phyloP scores from a whole-genome alignment of 1,140 invertebrate genomes.

The Linepithema humile region DNA sequence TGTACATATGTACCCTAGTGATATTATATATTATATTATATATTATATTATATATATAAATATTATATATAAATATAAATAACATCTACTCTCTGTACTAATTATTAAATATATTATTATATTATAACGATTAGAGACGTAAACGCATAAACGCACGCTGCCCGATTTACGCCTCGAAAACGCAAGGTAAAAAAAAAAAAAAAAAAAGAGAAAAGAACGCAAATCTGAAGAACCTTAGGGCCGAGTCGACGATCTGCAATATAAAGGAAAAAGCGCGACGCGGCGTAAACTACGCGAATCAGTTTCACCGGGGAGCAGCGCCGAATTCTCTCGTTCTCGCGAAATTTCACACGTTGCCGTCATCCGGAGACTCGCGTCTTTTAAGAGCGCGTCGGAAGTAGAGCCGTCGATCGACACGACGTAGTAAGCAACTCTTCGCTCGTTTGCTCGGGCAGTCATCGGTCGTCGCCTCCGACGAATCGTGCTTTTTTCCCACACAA shows the following conservation, averaged over 20 bases:
- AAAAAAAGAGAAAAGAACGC: slow-evolving; percentile 1
- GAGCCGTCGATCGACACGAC: not conserved
- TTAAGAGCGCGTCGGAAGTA: not conserved
- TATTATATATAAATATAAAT: slow-evolving; percentile 80
- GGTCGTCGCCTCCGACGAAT: not conserved
- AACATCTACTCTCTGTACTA: slow-evolving; percentile 82
- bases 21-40: slow-evolving; percentile 81
- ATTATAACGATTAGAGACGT: slow-evolving; percentile 78
- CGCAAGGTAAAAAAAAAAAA: not conserved
- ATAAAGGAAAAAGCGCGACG: not conserved
- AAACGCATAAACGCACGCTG: slow-evolving; percentile 74
- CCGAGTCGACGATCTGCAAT: slow-evolving; percentile 13
- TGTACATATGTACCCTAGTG: slow-evolving; percentile 84
- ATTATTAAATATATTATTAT: slow-evolving; percentile 83
- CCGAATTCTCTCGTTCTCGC: slow-evolving; percentile 9
- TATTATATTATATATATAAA: slow-evolving; percentile 75
- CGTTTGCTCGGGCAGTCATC: not conserved
- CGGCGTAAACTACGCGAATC: slow-evolving; percentile 14
- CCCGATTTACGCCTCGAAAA: slow-evolving; percentile 59
- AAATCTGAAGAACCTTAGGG: slow-evolving; percentile 19
- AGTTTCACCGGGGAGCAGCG: not conserved
- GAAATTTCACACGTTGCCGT: slow-evolving; percentile 23
- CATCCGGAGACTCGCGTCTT: slow-evolving; percentile 7
- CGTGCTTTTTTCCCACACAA: not conserved
- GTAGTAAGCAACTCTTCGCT: not conserved